Base-by-base conservation (phyloP, 2,888 invertebrate genomes). In the Orthonychiurus folsomi region DNA sequence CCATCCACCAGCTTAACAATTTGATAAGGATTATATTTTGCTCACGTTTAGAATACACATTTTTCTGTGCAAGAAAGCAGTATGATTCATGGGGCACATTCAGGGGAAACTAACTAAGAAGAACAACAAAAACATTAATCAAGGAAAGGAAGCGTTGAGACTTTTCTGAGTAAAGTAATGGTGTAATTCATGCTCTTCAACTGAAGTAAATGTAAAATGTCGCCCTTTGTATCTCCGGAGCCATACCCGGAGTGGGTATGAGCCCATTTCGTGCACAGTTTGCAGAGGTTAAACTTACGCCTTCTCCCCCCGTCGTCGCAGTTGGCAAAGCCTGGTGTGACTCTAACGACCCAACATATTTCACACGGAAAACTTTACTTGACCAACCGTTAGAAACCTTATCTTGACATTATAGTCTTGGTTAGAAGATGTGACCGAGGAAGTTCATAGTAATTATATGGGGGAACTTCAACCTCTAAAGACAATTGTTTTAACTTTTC, bases 301-400 rank as follows among this genome's bases (percentile, higher is more conserved):
- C 15, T 15, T 37, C 37, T 37, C 52, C 20, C 24, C 52, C 20
- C 5, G 52, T 5, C 5, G 9, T 12, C 5, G 3, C 9, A 52
- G 52, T 52, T 20, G 52, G 52, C 52, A 47, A 28, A 26, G 62
- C 54, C 55, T 65, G 66, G 65, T 66, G 66, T 64, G 69, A 64
- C 69, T 66, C 63, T 66, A 69, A 69, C 66, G 66, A 69, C 65
- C 66, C 64, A 64, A 66, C 66, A 69, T 68, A 69, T 68, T 66
- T 65, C 65, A 66, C 64, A n/a, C n/a, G n/a, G 66, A 20, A 24
- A 27, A 15, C 55, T 28, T 18, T 48, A 27, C 28, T 57, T 27
- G 57, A 57, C 57, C 28, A 20, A 9, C 5, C 37, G 37, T 37
- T 37, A 9, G 37, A 5, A 37, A 15, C 15, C 9, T 37, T 37